Evolutionary conservation across 1,140 invertebrate genomes (phyloP).

Genomic region (Oryctes rhinoceros): DNA sequence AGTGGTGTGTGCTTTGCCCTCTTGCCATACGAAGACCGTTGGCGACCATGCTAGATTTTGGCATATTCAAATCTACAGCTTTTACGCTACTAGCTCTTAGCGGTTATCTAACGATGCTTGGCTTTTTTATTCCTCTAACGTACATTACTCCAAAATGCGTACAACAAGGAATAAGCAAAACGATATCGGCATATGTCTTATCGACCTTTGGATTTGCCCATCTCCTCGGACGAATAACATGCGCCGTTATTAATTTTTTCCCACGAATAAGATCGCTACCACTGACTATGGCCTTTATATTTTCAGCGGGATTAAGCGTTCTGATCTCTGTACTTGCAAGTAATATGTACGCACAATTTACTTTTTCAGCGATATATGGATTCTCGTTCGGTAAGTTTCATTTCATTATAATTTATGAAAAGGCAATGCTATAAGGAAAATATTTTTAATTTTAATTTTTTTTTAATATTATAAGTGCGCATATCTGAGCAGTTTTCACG

Average conservation of each 20-base stretch:
- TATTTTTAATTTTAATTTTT: no score
- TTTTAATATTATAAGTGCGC: no score
- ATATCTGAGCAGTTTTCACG: no score
- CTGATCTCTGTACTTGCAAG: conserved; percentile 1
- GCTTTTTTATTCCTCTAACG: conserved; percentile 92
- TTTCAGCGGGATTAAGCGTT: background rate
- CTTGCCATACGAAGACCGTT: conserved; percentile 77
- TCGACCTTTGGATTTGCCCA: conserved; percentile 88
- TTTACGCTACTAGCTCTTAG: conserved; percentile 86
- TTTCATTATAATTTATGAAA: background rate
- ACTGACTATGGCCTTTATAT: background rate
- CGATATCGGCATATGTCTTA: conserved; percentile 72
- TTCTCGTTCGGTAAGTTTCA: conserved; percentile 34
- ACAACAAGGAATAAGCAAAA: conserved; percentile 59
- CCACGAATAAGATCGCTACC: conserved; percentile 73
- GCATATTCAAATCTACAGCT: conserved; percentile 81
- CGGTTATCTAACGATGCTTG: conserved; percentile 91
- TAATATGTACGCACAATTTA: conserved; percentile 22
- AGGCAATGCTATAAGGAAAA: no score
- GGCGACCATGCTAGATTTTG: conserved; percentile 84
- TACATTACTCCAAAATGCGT: conserved; percentile 72
- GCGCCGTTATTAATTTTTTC: conserved; percentile 79
- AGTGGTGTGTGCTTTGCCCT: conserved; percentile 73
- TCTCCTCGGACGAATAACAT: conserved; percentile 82
- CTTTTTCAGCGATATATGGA: conserved; percentile 25